Base-by-base conservation (phyloP, 2,888 invertebrate genomes). In the Cryptus viduatorius region DNA sequence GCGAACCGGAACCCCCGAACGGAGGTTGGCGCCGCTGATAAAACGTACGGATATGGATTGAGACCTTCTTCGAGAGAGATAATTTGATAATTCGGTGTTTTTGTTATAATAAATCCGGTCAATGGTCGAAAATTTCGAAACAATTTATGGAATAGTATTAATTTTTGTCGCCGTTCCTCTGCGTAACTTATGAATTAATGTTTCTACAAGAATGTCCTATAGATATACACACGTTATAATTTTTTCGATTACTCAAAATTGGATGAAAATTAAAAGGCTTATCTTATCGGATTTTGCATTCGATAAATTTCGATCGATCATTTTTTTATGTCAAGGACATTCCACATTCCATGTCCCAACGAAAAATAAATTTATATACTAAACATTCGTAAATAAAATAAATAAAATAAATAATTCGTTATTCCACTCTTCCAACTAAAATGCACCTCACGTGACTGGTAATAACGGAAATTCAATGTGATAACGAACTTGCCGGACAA, bases 1-100 rank as follows among this genome's bases (percentile, higher is more conserved):
- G 76, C 92, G 92, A 7, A 87, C 75, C 8, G 92, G 61, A 44
- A 90, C 88, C 50, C 91, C 90, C 50, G 92, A 90, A 76, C 90
- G 88, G 0, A 92, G 90, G 83, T 89, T 93, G 16, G 91, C 93
- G 77, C 89, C 90, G 7, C 89, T 79, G 24, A 86, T 79, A n/a
- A 89, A 24, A 24, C 86, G 75, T 88, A 88, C 0, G 87, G 81
- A n/a, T 86, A 80, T 10, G 90, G 91, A 44, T 69, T 84, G 1
- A 92, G 65, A 24, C 90, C 93, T 56, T 87, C 79, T 4, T 89
- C 90, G 31, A 93, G 82, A 10, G 86, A 75, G 7, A 89, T 86
- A 24, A 92, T n/a, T n/a, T n/a, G n/a, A n/a, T 24, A 24, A 24
- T n/a, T n/a, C n/a, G 24, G 87, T 37, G 93, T 90, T 85, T 90